Conservation (phyloP, 1,140 invertebrate species). For the Chelonus insularis region DNA sequence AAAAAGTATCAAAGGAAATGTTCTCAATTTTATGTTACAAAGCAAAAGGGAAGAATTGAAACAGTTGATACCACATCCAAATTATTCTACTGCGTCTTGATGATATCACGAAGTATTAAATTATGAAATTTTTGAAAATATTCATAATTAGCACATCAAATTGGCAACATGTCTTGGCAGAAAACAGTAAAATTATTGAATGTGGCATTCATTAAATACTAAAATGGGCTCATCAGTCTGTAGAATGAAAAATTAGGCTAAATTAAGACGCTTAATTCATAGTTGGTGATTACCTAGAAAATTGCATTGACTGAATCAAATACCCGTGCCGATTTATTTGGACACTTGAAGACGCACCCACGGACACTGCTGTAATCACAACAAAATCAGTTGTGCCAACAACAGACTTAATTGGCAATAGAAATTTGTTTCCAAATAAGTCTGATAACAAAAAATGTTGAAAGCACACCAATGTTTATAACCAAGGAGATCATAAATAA, state of each 20-base stretch:
- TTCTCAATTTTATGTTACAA: too few species aligned
- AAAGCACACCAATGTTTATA: constrained; percentile 5
- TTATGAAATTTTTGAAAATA: not conserved
- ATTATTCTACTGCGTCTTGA: constrained; percentile 5
- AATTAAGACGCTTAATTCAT: constrained; percentile 55
- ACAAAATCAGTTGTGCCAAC: constrained; percentile 62
- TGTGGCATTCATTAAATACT: constrained; percentile 22
- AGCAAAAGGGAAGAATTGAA: constrained; percentile 29
- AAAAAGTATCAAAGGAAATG: too few species aligned
- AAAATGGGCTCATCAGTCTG: constrained; percentile 35
- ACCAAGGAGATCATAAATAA: constrained; percentile 15
- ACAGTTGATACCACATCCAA: constrained; percentile 36
- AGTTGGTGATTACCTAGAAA: constrained; percentile 60
- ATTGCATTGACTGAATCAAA: constrained; percentile 60
- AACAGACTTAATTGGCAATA: constrained; percentile 47
- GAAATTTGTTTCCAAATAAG: constrained; percentile 19
- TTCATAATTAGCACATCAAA: not conserved
- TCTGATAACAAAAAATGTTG: constrained; percentile 16
- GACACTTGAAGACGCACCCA: constrained; percentile 57
- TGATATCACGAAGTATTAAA: too few species aligned
- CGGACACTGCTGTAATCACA: constrained; percentile 60
- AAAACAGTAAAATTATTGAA: constrained; percentile 33
- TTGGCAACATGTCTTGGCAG: not conserved
- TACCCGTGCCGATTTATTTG: constrained; percentile 57
- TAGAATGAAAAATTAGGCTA: constrained; percentile 39